Evolutionary conservation across 2,797 vertebrate species (phyloP).

Genomic region (Falco novaeseelandiae): DNA sequence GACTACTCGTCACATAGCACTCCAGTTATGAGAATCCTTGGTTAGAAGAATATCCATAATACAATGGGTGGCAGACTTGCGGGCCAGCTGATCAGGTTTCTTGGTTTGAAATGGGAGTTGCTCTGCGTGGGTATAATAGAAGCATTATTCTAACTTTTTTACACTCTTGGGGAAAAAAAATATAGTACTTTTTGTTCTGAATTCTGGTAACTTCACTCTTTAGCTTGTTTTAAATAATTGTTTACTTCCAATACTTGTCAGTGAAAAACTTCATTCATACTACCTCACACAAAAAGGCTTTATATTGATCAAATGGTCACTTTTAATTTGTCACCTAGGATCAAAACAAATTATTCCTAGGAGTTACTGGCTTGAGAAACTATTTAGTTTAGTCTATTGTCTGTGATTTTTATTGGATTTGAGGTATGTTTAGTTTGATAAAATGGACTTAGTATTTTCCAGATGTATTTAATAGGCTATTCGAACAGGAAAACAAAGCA

Average conservation of each 20-base stretch:
- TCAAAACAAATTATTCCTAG: background rate
- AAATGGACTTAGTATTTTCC: background rate
- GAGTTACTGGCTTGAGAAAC: background rate
- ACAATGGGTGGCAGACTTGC: background rate
- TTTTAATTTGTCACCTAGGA: background rate
- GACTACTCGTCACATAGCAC: background rate
- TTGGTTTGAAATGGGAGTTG: background rate
- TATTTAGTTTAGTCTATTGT: background rate
- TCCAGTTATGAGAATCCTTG: background rate
- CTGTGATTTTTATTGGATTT: background rate
- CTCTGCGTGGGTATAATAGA: background rate
- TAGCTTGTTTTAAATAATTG: background rate
- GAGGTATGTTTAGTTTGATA: background rate
- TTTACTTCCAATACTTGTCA: background rate
- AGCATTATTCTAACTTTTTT: background rate
- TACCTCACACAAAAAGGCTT: background rate
- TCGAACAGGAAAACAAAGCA: background rate
- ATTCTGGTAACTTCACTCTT: background rate
- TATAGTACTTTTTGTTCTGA: background rate
- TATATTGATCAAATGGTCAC: background rate
- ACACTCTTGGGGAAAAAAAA: background rate
- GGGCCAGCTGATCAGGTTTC: background rate
- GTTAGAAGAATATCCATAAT: background rate
- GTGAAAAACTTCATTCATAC: background rate
- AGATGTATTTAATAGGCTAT: background rate